Base-by-base conservation (phyloP, 2,888 invertebrate species). In the Cantharis nigra region DNA sequence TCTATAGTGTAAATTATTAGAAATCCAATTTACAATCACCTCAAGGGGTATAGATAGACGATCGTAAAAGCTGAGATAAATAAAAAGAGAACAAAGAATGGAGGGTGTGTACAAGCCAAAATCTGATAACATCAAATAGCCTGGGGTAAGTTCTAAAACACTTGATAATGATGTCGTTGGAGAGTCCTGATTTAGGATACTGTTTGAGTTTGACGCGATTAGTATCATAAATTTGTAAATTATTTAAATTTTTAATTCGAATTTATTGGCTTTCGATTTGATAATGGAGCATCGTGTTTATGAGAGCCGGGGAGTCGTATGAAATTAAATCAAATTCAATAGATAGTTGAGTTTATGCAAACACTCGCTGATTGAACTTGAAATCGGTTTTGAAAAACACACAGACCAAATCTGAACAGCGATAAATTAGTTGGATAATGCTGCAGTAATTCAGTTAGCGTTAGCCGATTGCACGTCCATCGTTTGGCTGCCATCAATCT, bases 401-500 rank as follows among this genome's bases (percentile, higher is more conserved):
- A 85, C 86, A 83, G 83, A 82, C 83, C 83, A 85, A 86, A 86
- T 87, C 86, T 85, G 85, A 82, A 83, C 83, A 81, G 83, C 86
- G 82, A 87, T 87, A 87, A 86, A 87, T 87, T 86, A 85, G 85
- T 83, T 80, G 80, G 82, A 82, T 87, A 87, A 87, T 85, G 85
- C 87, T 79, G 84, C 86, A 83, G 85, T 87, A 87, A 87, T 87
- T 87, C 86, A 86, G 86, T 87, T 87, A 86, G 86, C 86, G 86
- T 87, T 87, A 86, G 86, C 86, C 83, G 85, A 85, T 85, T 84
- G 85, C 83, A 84, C 86, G 86, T 86, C 86, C 85, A 85, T 86
- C 86, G 84, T 80, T 83, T 72, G 81, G 82, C 83, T 82, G 83
- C 80, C 86, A 87, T 87, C 87, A 86, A 87, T 87, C 86, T 85